A percentile compares a stretch with the other conserved stretches of the same genome.
phyloP scores from a whole-genome alignment of 92 coral and sea anemone species.

The Epizoanthus rinbou region DNA sequence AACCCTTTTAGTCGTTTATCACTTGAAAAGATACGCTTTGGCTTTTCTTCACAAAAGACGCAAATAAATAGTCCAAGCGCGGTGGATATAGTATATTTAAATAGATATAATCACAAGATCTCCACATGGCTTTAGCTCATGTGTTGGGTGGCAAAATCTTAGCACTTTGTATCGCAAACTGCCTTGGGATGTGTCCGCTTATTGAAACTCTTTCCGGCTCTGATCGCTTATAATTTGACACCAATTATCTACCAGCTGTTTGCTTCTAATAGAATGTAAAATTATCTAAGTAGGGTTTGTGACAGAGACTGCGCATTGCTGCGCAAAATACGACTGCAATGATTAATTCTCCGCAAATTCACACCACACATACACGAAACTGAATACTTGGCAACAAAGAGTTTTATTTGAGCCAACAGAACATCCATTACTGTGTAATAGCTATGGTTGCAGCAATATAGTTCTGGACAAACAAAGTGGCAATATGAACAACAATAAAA shows the following conservation, averaged over 20 bases:
- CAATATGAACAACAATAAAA: slow-evolving; percentile 34
- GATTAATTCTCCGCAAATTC: background rate
- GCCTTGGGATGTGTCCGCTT: slow-evolving; percentile 29
- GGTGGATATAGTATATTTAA: background rate
- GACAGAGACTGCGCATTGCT: background rate
- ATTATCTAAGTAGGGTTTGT: slow-evolving; percentile 12
- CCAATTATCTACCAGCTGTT: slow-evolving; percentile 66
- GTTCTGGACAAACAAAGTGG: slow-evolving; percentile 29
- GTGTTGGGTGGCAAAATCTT: slow-evolving; percentile 29
- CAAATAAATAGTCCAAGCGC: background rate
- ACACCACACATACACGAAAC: background rate
- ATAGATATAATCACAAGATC: background rate
- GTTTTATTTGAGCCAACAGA: slow-evolving; percentile 24
- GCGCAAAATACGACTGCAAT: background rate
- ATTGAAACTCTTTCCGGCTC: slow-evolving; percentile 62
- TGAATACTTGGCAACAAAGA: slow-evolving; percentile 12
- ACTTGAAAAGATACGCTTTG: slow-evolving; percentile 15
- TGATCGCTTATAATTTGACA: slow-evolving; percentile 55
- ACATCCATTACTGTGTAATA: background rate
- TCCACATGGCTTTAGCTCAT: background rate
- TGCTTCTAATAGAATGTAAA: slow-evolving; percentile 39
- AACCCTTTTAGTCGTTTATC: slow-evolving; percentile 2
- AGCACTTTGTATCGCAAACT: slow-evolving; percentile 40
- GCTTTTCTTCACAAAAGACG: background rate
- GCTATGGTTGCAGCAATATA: background rate